Evolutionary conservation across 1,140 invertebrate genomes (phyloP), one percentile per base, ranked within the genome.

Genomic region (Rhagoletis pomonella): DNA sequence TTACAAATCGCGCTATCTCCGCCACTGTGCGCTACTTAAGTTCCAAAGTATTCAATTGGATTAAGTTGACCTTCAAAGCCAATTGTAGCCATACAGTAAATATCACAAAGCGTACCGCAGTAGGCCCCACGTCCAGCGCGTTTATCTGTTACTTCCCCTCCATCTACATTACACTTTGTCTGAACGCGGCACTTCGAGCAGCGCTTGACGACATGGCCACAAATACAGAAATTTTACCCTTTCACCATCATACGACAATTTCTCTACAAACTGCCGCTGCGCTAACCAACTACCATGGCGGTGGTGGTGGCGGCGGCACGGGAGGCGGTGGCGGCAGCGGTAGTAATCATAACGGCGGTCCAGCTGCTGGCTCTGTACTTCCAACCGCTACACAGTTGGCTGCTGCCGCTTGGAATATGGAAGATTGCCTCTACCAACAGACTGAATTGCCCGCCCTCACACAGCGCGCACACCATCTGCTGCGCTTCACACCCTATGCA

Each of bases 401-500:
- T 39, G 88, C 90, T 3, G 73, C 90, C 85, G 88, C 87, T 87
- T 91, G 92, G 89, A 89, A 88, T 58, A 89, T 92, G 89, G 92
- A 93, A n/a, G 92, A 93, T 88, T 87, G 88, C 67, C 89, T 93
- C 12, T 92, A 91, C 73, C 92, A 91, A 90, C 92, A 93, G 90
- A 93, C 92, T 90, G 92, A 93, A 87, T 88, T 93, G 81, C 92
- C 92, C 86, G 92, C 87, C 91, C 87, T 91, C 89, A 88, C 90
- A 90, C 73, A 91, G 89, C 60, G 89, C 90, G 89, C 91, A 87
- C 92, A 92, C 89, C 92, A 93, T 90, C 89, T 92, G 89, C 91
- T 92, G 88, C 92, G 92, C 87, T 93, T 93, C 81, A 91, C 92
- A 77, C 92, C 92, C 87, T 93, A 93, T 64, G 92, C 92, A 10